A percentile compares a stretch with the other conserved stretches of the same genome.
Conservation (phyloP, 2,797 vertebrate species). For the Tangara arthus region DNA sequence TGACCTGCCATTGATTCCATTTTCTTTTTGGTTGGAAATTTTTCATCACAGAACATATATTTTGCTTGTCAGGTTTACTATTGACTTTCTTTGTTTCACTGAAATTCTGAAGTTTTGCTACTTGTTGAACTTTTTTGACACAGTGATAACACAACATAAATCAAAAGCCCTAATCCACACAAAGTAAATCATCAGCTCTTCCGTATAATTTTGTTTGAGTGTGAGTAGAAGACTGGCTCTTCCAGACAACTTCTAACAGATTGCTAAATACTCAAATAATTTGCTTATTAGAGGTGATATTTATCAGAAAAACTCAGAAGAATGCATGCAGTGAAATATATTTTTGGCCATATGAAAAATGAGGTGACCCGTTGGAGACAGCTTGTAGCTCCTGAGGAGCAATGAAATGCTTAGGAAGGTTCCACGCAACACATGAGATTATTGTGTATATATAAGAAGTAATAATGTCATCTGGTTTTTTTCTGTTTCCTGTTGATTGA, state of each 20-base stretch:
- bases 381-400: not conserved
- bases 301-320: not conserved
- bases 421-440: not conserved
- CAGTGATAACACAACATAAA: not conserved
- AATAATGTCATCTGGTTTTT: slow-evolving; percentile 70
- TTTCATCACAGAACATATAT: not conserved
- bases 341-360: not conserved
- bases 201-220: not conserved
- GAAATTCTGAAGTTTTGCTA: slow-evolving; percentile 17
- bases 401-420: not conserved
- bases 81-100: not conserved
- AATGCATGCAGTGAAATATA: not conserved
- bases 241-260: slow-evolving; percentile 1
- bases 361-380: not conserved
- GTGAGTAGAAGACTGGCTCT: slow-evolving; percentile 7
- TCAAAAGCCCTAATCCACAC: not conserved
- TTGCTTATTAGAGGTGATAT: slow-evolving; percentile 16
- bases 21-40: not conserved
- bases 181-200: slow-evolving; percentile 27
- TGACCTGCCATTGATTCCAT: not conserved
- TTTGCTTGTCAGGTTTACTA: not conserved
- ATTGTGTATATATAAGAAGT: slow-evolving; percentile 54
- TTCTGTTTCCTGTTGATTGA: slow-evolving; percentile 80
- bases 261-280: not conserved
- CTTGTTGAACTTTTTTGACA: not conserved